Evolutionary conservation across 1,140 invertebrate species (phyloP), one percentile per base, ranked within the genome.

Genomic region (Ceratosolen solmsi): DNA sequence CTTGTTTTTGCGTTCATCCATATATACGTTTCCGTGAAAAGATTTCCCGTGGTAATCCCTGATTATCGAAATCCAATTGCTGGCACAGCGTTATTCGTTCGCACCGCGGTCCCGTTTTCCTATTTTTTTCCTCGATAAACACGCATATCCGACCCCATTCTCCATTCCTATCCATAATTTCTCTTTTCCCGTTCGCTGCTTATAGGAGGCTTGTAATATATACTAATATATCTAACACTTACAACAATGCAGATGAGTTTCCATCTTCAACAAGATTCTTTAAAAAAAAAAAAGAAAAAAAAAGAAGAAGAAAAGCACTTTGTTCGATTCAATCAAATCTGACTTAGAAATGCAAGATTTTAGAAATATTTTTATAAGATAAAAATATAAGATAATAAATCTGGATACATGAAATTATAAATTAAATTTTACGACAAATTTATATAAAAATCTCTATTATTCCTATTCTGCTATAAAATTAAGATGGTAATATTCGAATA

Each of bases 61-160:
- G 84, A 85, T 85, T 85, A 85, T 85, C 82, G 82, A 83, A 77
- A 83, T 85, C 81, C 82, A 85, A 85, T 85, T 85, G 83, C 82
- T 82, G 51, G 76, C 70, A 27, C 71, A 77, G 84, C 77, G 68
- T 71, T 80, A 79, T 82, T 83, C 80, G 72, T 80, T 84, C 75
- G 68, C 51, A 22, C 33, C 20, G 3, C 25, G 30, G 49, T 72
- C 36, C 46, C 20, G 22, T 27, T 65, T 36, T 56, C 58, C 46
- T 33, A 33, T 46, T 38, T 79, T 80, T 56, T 68, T n/a, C 22
- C 54, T 46, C 56, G 78, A 83, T 83, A 84, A 82, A 83, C 82
- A 83, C 73, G 73, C 36, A 60, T 58, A 75, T 72, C 54, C 71
- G 41, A 76, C n/a, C 60, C 63, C 30, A 54, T 70, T 78, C n/a